Percentiles rank a stretch among this genome's conserved stretches.
These are phyloP conservation scores for Ranitomeya imitator DNA, from an alignment of 2,113 vertebrate genomes.

Conservation along the genomic window DNA sequence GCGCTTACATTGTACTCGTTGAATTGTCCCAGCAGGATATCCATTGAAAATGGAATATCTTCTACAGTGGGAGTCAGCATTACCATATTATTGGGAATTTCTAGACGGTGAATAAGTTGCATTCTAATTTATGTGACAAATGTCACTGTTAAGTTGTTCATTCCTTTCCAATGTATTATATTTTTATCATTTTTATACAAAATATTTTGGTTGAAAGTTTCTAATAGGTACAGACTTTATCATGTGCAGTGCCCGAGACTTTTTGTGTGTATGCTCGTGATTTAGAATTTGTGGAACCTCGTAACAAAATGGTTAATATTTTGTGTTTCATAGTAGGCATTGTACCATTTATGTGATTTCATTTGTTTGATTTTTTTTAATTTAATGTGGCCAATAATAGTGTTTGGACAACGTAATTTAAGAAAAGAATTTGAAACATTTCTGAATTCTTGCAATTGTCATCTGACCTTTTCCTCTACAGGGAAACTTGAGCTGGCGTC, in stretches of 20 bases:
- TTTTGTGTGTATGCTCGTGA: background rate
- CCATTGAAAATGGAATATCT: constrained; percentile 33
- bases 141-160: background rate
- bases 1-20: constrained; percentile 32
- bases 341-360: no score
- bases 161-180: background rate
- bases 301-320: no score
- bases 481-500: no score
- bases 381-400: no score
- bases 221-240: background rate
- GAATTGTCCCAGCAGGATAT: constrained; percentile 26
- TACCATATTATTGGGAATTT: constrained; percentile 27
- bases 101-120: background rate
- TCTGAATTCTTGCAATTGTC: no score
- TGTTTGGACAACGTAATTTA: no score
- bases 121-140: constrained; percentile 10
- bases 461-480: no score
- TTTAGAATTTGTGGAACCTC: background rate
- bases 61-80: constrained; percentile 17
- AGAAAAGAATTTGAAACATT: no score
- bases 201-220: background rate
- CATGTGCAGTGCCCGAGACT: background rate
- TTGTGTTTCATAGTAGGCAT: no score
- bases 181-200: background rate
- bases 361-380: no score